These are phyloP conservation scores for Dendrocincla tyrannina DNA, from an alignment of 2,797 vertebrate species.

Conservation along the genomic window DNA sequence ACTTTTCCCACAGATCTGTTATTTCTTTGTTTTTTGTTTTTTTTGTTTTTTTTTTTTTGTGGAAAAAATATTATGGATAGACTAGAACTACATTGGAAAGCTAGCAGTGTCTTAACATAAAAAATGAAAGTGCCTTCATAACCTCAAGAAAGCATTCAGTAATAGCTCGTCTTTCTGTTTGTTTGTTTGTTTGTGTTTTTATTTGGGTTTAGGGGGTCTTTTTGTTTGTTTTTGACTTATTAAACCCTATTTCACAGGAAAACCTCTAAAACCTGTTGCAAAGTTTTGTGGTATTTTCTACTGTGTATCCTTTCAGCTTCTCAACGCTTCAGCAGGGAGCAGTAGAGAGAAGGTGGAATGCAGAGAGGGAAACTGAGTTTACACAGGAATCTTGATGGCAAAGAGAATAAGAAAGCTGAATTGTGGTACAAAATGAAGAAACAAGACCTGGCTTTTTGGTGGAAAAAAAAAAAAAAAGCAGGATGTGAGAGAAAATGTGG, in stretches of 20 bases:
- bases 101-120: background rate
- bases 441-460: background rate
- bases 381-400: background rate
- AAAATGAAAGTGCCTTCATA: background rate
- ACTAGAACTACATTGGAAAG: background rate
- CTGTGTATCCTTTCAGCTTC: background rate
- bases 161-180: background rate
- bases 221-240: background rate
- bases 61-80: background rate
- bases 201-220: background rate
- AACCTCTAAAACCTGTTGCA: background rate
- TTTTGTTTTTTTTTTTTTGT: too few species aligned
- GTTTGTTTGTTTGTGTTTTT: background rate
- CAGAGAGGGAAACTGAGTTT: background rate
- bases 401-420: background rate
- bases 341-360: background rate
- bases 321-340: background rate
- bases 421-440: background rate
- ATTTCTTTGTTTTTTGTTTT: background rate
- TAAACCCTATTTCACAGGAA: background rate
- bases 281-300: background rate
- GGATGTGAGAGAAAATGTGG: background rate
- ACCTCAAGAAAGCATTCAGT: background rate
- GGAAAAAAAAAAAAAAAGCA: background rate
- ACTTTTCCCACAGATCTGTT: accelerated